Conservation (phyloP, 2,113 vertebrate genomes). For the Alethe castanea region DNA sequence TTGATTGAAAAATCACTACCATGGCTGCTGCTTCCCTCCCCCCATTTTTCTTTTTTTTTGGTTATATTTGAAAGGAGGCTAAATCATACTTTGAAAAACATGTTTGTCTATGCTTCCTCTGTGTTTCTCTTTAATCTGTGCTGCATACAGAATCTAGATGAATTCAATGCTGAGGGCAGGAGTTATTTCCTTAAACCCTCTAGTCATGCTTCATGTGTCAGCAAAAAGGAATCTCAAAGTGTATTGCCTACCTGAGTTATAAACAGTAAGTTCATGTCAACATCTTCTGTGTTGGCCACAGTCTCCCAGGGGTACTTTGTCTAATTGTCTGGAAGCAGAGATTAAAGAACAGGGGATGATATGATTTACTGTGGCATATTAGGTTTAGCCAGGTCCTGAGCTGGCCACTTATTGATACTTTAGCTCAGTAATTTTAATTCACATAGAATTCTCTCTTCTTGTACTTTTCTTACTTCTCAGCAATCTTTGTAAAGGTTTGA, state of each 20-base stretch:
- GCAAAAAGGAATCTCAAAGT: not conserved
- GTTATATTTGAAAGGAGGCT: not conserved
- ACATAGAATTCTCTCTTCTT: not conserved
- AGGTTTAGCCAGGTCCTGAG: not conserved
- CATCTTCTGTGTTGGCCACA: not conserved
- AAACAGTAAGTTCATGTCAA: not conserved
- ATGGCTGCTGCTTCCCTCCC: not conserved
- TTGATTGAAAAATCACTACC: not conserved
- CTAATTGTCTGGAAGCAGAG: conserved; percentile 2
- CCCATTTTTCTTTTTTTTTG: not conserved
- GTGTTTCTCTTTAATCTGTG: not conserved
- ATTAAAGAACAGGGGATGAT: not conserved
- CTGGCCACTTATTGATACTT: not conserved
- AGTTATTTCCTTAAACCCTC: not conserved
- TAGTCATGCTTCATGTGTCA: not conserved
- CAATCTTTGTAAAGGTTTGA: not conserved
- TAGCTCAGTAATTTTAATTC: not conserved
- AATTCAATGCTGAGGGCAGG: not conserved
- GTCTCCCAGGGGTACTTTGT: not conserved
- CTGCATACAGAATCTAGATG: not conserved
- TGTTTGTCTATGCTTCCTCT: not conserved
- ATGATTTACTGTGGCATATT: not conserved
- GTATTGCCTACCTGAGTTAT: not conserved
- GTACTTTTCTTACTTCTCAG: not conserved
- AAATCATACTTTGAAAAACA: not conserved